Base-by-base conservation (phyloP, 2,797 vertebrate species). In the Fringilla coelebs region DNA sequence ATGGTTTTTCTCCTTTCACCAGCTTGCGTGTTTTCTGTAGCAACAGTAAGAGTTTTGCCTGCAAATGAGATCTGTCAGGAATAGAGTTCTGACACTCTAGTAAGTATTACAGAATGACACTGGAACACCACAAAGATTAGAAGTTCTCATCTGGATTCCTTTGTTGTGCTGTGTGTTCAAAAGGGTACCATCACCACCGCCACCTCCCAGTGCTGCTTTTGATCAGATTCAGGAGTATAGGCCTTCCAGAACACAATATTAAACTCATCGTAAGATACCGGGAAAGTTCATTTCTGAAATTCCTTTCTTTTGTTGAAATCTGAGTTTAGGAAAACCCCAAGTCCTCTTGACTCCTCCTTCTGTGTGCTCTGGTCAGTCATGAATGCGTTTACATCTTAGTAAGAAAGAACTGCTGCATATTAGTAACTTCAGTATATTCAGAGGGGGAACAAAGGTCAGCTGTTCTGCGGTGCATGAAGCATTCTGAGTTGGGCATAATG, bases 91-190 rank as follows among this genome's bases (percentile, higher is more conserved):
- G 79, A 60, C n/a, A 28, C 73, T 95, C 90, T 63, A 58, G 74
- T 66, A 32, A 57, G 67, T 71, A 68, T 66, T 75, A 76, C 77
- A 86, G 75, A 79, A 70, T 38, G 71, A 43, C 57, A 62, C 68
- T 70, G 70, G 45, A 85, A 66, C 71, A 81, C 75, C 78, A 76
- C 81, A 58, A 95, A 97, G 96, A 98, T 97, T 51, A 91, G 80
- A 89, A 98, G 92, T 93, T 62, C 93, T 1, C 40, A 89, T 92
- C 94, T 97, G n/a, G 74, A 88, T n/a, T 93, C 75, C 36, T 97
- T 97, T 94, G 96, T 78, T 98, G 97, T 82, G 93, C 97, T 52
- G 29, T 96, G 31, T 97, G 97, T 93, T 97, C 94, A 78, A 96
- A 96, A 80, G 96, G 78, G 62, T 97, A 29, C 96, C 95, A 72